Evolutionary conservation across 2,888 invertebrate genomes (phyloP).

Genomic region (Oscheius sp.): DNA sequence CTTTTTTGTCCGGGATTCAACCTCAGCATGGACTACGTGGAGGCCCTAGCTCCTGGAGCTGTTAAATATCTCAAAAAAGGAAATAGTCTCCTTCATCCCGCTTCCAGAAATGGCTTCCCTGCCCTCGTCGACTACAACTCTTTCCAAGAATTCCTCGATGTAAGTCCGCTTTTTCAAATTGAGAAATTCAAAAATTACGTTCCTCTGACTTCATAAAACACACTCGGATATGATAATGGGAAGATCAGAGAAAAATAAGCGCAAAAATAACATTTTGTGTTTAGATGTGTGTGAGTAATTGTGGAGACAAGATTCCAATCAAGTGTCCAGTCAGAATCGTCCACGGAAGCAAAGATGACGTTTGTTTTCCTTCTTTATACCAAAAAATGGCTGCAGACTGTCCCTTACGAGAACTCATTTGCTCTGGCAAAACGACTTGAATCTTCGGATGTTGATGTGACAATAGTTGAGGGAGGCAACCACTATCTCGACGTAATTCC

Average conservation of each 20-base stretch:
- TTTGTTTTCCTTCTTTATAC: neutral
- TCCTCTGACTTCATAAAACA: too few species aligned
- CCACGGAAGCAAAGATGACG: constrained; percentile 44
- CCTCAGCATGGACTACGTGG: constrained; percentile 38
- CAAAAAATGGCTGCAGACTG: constrained; percentile 33
- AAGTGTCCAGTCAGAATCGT: constrained; percentile 42
- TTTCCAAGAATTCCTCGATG: constrained; percentile 40
- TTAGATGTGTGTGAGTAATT: constrained; percentile 38
- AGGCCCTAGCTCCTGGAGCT: constrained; percentile 39
- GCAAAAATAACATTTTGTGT: neutral
- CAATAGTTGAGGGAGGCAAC: constrained; percentile 32
- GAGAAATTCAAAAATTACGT: too few species aligned
- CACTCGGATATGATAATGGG: too few species aligned
- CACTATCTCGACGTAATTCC: constrained; percentile 40
- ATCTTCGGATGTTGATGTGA: constrained; percentile 32
- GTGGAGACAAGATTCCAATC: constrained; percentile 31
- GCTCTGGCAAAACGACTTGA: constrained; percentile 31
- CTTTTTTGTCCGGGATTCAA: constrained; percentile 47
- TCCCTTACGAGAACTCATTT: constrained; percentile 41
- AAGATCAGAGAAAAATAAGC: too few species aligned
- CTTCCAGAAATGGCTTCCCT: constrained; percentile 44
- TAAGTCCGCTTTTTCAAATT: neutral
- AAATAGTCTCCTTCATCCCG: constrained; percentile 39
- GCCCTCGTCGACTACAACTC: constrained; percentile 37
- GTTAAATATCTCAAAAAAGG: constrained; percentile 21